Evolutionary conservation across 2,113 vertebrate genomes (phyloP), one percentile per base, ranked within the genome.

Genomic region (Phrynosoma blainvillii): DNA sequence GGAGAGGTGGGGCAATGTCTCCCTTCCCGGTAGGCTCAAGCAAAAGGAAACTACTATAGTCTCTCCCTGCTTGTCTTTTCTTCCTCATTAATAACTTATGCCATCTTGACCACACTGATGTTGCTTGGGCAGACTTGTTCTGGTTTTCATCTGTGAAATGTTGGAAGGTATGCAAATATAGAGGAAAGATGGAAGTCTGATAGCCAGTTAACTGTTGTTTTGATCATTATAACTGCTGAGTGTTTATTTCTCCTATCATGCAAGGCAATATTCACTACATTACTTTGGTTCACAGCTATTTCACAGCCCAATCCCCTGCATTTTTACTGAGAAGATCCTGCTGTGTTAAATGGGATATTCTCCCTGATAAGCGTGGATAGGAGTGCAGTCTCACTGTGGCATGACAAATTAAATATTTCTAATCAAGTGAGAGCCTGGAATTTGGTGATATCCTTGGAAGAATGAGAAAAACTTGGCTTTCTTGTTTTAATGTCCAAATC

Each of bases 401-500:
- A 71, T 71, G 27, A 30, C 68, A 11, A 71, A n/a, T 71, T 65
- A 84, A 74, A 74, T 32, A n/a, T 62, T 76, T 40, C 7, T 30
- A 21, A 40, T 30, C 42, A 84, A 84, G 11, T 12, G n/a, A 54
- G 42, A 71, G 47, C 42, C 71, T 79, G 30, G 4, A 66, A 32
- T 9, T n/a, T 80, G 65, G 1, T 27, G 66, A 52, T 23, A 36
- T 66, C 84, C 68, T 47, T 86, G 65, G 71, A 3, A 4, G 73
- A 84, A 5, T 40, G 77, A 36, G 27, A 73, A 62, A 47, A 42
- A 9, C 3, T 16, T 12, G 40, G 62, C 23, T 10, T 11, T 68
- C 21, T 62, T 5, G 7, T 80, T 84, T 84, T 70, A 74, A 82
- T 86, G 78, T 75, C 77, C 54, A 85, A 65, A 85, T 27, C 40